These are phyloP conservation scores for Ramphastos sulfuratus DNA, from an alignment of 2,113 vertebrate species.

Conservation along the genomic window DNA sequence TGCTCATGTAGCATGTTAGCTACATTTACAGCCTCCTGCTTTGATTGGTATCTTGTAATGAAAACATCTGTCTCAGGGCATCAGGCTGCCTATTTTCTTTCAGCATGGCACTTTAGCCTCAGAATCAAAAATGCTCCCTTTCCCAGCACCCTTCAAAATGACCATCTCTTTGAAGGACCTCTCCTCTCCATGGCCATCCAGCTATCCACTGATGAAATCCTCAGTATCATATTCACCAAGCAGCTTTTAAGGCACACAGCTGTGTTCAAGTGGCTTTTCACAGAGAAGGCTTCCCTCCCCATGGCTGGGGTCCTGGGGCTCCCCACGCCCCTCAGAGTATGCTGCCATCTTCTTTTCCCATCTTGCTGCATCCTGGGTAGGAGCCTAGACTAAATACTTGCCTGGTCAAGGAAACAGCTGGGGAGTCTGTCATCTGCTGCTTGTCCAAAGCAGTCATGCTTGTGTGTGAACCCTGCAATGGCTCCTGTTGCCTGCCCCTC, in stretches of 20 bases:
- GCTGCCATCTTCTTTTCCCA: background rate
- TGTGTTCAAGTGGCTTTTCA: background rate
- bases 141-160: background rate
- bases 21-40: background rate
- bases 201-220: background rate
- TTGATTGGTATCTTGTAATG: background rate
- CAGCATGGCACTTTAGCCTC: background rate
- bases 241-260: background rate
- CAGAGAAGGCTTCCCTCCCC: background rate
- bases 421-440: background rate
- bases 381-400: background rate
- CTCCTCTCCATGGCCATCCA: background rate
- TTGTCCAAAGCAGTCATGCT: background rate
- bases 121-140: background rate
- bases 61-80: background rate
- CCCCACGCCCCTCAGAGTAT: rapidly evolving
- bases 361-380: rapidly evolving
- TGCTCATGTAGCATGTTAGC: background rate
- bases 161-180: background rate
- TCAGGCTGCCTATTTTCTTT: background rate
- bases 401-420: background rate
- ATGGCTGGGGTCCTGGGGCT: background rate
- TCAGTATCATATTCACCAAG: background rate
- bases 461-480: background rate
- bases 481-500: background rate